A percentile compares a stretch with the other conserved stretches of the same genome.
phyloP scores from a whole-genome alignment of 1,140 invertebrate genomes.

The Eupristina koningsbergeri region DNA sequence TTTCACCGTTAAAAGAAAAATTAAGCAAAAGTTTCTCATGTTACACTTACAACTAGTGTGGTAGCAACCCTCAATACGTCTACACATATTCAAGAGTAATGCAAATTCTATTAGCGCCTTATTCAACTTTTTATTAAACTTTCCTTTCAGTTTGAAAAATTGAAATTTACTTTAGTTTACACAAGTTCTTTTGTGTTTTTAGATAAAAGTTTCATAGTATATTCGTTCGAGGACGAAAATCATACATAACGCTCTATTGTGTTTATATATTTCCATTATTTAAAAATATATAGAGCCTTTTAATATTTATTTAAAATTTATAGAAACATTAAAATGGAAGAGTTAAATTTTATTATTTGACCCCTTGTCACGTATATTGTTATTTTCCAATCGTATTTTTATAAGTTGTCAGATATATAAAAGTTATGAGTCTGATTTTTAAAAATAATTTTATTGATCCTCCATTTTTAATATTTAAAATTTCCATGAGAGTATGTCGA shows the following conservation, averaged over 20 bases:
- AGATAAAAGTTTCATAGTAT: not conserved
- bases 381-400: not conserved
- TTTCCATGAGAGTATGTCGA: not conserved
- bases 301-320: not conserved
- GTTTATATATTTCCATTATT: not conserved
- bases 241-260: not conserved
- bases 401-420: not conserved
- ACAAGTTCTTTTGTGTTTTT: not conserved
- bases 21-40: not conserved
- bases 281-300: not conserved
- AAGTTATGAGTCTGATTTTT: not conserved
- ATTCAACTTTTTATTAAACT: not conserved
- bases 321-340: not conserved
- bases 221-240: not conserved
- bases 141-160: not conserved
- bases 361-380: not conserved
- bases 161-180: conserved; percentile 1
- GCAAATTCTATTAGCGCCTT: not conserved
- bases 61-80: not conserved
- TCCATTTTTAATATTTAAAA: not conserved
- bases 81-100: not conserved
- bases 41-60: not conserved
- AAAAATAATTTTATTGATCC: not conserved
- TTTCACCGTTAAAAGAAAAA: not conserved
- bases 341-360: not conserved